Evolutionary conservation across 2,113 vertebrate species (phyloP), one percentile per base, ranked within the genome.

Genomic region (Ochotona princeps): DNA sequence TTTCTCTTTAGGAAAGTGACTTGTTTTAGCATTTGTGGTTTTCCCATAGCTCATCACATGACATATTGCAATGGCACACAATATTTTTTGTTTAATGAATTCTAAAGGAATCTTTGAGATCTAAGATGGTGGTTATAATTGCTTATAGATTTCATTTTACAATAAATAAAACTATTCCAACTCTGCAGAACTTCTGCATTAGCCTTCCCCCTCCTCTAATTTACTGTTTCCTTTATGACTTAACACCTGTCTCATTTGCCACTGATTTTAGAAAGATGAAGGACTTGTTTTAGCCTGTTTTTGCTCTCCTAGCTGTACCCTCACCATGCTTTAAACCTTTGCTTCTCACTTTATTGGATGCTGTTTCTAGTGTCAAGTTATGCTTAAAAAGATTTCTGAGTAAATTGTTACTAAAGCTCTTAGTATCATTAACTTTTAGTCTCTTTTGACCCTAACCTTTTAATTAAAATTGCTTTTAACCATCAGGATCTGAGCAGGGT

Each of bases 401-500:
- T 79, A 47, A 51, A 85, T 47, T 30, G 25, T 87, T 79, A 88
- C 90, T 75, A 93, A 91, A 70, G 13, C 7, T 35, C 23, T 93
- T 9, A 83, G 28, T 51, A 51, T 89, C 85, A 89, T 90, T 92
- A 94, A 85, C 47, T 94, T 92, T 79, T 93, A 94, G 83, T 91
- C 30, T 86, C n/a, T 89, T 78, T 70, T 63, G 70, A 89, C 3
- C 65, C 88, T 93, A 83, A 88, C 57, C 38, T 88, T 90, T 92
- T 57, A 57, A 12, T 12, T 57, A 57, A 57, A 57, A 57, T 57
- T 57, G 15, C 54, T 13, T 57, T 57, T 57, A 57, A 90, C 83
- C 70, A 83, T 75, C 30, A 63, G 35, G 47, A n/a, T 72, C 66
- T 91, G 86, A 57, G 54, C 54, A 57, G 54, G 54, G 54, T 15